Conservation (phyloP, 1,140 invertebrate genomes). For the Adelges cooleyi region DNA sequence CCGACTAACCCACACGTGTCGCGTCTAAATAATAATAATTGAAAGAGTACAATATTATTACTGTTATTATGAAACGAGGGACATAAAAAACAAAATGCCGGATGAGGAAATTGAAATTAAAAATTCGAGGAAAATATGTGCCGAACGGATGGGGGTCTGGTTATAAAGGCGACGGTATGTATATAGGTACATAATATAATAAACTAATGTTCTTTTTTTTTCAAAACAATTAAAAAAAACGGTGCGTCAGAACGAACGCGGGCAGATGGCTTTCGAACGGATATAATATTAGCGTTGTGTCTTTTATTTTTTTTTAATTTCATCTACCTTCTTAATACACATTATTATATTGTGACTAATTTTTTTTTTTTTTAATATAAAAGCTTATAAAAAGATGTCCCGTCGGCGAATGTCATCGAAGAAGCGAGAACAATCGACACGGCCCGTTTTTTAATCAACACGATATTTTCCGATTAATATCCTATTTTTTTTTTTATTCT, state of each 20-base stretch:
- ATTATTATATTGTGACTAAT: slow-evolving; percentile 8
- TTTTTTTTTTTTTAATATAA: slow-evolving; percentile 25
- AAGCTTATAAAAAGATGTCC: slow-evolving; percentile 25
- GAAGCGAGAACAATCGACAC: slow-evolving; percentile 14
- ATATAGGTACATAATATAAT: neutral
- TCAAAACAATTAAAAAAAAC: slow-evolving; percentile 26
- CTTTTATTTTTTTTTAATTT: neutral
- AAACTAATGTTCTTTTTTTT: neutral
- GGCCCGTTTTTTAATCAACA: slow-evolving; percentile 23
- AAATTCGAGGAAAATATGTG: neutral
- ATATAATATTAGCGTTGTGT: neutral
- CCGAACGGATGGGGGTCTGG: neutral
- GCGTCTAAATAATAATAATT: too few species aligned
- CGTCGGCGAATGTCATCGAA: slow-evolving; percentile 10
- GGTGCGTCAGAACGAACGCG: slow-evolving; percentile 10
- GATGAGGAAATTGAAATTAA: too few species aligned
- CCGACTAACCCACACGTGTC: too few species aligned
- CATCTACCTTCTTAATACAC: neutral
- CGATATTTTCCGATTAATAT: slow-evolving; percentile 17
- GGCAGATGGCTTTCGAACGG: slow-evolving; percentile 25
- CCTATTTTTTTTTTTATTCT: slow-evolving; percentile 17
- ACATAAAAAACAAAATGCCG: too few species aligned
- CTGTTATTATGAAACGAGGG: too few species aligned
- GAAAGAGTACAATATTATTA: too few species aligned
- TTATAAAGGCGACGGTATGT: neutral